These are phyloP conservation scores for Sericinus montela DNA, from an alignment of 2,888 invertebrate species.

Conservation along the genomic window DNA sequence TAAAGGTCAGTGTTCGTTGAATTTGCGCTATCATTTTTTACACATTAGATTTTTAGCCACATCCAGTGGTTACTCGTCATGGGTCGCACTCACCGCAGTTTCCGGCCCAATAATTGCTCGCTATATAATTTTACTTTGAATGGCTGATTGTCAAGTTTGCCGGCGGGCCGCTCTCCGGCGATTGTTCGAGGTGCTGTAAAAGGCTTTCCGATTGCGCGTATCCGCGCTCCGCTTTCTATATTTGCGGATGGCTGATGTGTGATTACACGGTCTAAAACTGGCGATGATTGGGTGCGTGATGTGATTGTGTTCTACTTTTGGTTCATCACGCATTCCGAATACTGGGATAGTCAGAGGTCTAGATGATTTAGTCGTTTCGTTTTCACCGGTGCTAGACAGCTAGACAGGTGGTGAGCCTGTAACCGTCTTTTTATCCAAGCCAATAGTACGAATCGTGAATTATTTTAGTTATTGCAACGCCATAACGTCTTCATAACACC, in stretches of 20 bases:
- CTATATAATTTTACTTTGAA: constrained; percentile 49
- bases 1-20: no score
- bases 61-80: constrained; percentile 9
- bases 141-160: constrained; percentile 46
- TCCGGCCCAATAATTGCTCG: constrained; percentile 43
- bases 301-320: no score
- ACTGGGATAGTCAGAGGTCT: no score
- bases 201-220: constrained; percentile 14
- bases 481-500: no score
- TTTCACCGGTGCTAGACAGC: no score
- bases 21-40: not conserved
- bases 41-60: not conserved
- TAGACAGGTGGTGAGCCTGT: no score
- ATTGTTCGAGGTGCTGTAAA: constrained; percentile 25
- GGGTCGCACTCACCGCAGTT: constrained; percentile 25
- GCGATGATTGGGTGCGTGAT: not conserved
- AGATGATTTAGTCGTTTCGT: no score
- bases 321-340: no score
- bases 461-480: no score
- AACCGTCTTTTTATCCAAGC: no score
- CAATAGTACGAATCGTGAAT: no score
- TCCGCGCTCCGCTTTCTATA: not conserved
- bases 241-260: not conserved
- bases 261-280: constrained; percentile 8
- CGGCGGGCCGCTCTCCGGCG: constrained; percentile 34